Conservation (phyloP, 2,888 invertebrate genomes). For the Leptarthrus brevirostris region DNA sequence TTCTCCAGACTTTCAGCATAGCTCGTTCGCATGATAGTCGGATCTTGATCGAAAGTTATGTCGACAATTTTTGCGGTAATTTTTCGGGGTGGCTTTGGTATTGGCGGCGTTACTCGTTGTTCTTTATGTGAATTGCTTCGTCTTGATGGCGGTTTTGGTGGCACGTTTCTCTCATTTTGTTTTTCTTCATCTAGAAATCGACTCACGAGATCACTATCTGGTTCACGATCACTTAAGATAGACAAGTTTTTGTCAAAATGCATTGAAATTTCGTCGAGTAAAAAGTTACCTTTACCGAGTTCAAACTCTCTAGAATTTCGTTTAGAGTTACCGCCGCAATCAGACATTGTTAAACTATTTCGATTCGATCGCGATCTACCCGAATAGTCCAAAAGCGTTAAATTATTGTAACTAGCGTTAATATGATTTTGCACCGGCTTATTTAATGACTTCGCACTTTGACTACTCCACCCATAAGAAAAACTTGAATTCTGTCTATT, state of each 20-base stretch:
- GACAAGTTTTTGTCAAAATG: constrained; percentile 72
- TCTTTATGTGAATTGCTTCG: constrained; percentile 29
- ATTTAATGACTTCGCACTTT: constrained; percentile 32
- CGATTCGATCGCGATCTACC: constrained; percentile 61
- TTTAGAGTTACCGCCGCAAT: constrained; percentile 52
- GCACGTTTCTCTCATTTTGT: neutral
- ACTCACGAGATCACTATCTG: constrained; percentile 59
- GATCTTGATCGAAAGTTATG: constrained; percentile 65
- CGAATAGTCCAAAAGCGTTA: constrained; percentile 72
- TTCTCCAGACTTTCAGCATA: constrained; percentile 66
- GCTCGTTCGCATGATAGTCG: constrained; percentile 64
- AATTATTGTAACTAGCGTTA: constrained; percentile 74
- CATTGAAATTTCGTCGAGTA: constrained; percentile 68
- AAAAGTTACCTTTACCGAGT: constrained; percentile 63
- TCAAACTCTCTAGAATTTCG: constrained; percentile 59
- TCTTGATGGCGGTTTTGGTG: constrained; percentile 55
- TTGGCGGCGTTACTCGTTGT: neutral
- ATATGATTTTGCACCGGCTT: constrained; percentile 61
- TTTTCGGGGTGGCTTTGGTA: constrained; percentile 55
- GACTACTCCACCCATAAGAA: constrained; percentile 13
- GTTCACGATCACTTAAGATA: constrained; percentile 70
- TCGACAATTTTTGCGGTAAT: neutral
- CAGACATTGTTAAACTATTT: constrained; percentile 54
- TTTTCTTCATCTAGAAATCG: constrained; percentile 54
- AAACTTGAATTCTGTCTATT: constrained; percentile 47